Base-by-base conservation (phyloP, 2,113 vertebrate species). In the Grammomys dolichurus region DNA sequence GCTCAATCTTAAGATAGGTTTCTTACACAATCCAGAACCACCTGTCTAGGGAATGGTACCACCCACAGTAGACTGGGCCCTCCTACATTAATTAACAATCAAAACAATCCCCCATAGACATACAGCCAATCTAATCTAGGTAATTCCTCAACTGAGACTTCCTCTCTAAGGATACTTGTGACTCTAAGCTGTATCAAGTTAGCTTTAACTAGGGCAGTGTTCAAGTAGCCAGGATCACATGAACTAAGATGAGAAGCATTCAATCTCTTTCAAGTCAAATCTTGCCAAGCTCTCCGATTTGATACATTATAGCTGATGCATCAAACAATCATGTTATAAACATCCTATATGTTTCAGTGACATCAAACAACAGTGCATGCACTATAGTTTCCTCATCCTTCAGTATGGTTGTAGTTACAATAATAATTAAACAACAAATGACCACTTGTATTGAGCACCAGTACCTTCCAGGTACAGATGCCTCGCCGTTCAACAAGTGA, bases 191-290 rank as follows among this genome's bases (percentile, higher is more conserved):
- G n/a, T 26, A 43, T 84, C 24, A 63, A 63, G 46, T 87, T 60
- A 48, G 5, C 19, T 87, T 33, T 20, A 22, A 33, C 9, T 36
- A 48, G 7, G n/a, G 56, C 5, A 36, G 22, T 58, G 56, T 69
- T 48, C 24, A 82, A 77, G 0, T 75, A n/a, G 40, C 26, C 14
- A 70, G 3, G n/a, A 24, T n/a, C 87, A 82, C 28, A 20, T 60
- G 19, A 17, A 48, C 2, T 48, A n/a, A 78, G n/a, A 43, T 78
- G 48, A 84, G 46, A 94, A 91, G 13, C 8, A 14, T 75, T 14
- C 26, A 24, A 48, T 40, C 5, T 94, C 12, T 70, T 92, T 95
- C 69, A 91, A 82, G 24, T 22, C n/a, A 96, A 73, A 95, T n/a
- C 70, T 60, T 72, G 10, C 7, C 65, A 63, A 89, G 16, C 28